A percentile compares a stretch with the other conserved stretches of the same genome.
Evolutionary conservation across 2,888 invertebrate genomes (phyloP).

Genomic region (Carcina quercana): DNA sequence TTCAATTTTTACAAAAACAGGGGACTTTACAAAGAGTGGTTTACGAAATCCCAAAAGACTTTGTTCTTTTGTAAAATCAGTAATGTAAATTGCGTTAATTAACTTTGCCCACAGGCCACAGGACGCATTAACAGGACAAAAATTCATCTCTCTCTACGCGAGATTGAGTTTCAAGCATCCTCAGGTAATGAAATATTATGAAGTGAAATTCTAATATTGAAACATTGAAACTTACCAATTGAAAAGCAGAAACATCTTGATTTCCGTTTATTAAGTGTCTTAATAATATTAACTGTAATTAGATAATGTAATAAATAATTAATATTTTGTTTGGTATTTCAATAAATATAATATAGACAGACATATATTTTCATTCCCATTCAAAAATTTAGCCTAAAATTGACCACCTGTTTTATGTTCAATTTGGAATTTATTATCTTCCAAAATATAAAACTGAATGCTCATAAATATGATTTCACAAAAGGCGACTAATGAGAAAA

Average conservation of each 20-base stretch:
- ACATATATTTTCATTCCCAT: neutral
- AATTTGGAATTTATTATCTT: neutral
- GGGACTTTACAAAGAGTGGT: too few relatives aligned
- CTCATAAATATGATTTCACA: too few relatives aligned
- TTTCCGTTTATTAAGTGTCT: conserved; percentile 3
- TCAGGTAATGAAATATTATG: neutral
- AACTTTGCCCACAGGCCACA: neutral
- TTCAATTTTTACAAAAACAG: too few relatives aligned
- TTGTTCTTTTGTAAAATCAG: too few relatives aligned
- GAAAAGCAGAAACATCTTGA: conserved; percentile 34
- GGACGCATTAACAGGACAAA: neutral
- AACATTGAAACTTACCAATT: conserved; percentile 24
- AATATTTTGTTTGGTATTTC: neutral
- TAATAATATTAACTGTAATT: conserved; percentile 1
- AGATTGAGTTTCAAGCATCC: neutral
- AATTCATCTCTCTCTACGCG: neutral
- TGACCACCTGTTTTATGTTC: neutral
- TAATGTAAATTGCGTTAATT: too few relatives aligned
- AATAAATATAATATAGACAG: neutral
- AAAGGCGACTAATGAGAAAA: too few relatives aligned
- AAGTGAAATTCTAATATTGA: neutral
- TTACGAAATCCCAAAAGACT: too few relatives aligned
- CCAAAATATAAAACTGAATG: neutral
- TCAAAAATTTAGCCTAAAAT: too few relatives aligned
- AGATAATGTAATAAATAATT: too few relatives aligned